Evolutionary conservation across 2,113 vertebrate species (phyloP).

Genomic region (Entomyzon cyanotis): DNA sequence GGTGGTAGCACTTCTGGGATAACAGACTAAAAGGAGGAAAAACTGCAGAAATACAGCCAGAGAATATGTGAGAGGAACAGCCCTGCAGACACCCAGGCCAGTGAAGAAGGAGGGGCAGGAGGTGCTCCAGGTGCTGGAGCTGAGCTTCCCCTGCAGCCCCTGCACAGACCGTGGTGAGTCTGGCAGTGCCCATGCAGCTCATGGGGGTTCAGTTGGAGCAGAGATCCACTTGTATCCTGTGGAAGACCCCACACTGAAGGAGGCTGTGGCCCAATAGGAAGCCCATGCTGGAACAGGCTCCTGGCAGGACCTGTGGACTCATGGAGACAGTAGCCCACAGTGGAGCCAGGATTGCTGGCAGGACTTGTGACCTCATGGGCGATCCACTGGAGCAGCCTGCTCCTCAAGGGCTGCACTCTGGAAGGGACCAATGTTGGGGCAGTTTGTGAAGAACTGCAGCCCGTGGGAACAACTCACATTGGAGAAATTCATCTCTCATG

Average conservation of each 20-base stretch:
- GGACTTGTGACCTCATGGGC: background rate
- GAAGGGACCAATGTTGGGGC: background rate
- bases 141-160: background rate
- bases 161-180: background rate
- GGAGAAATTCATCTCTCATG: background rate
- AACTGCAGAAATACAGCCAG: background rate
- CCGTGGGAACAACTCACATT: background rate
- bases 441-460: background rate
- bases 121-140: background rate
- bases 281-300: background rate
- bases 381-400: background rate
- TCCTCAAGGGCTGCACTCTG: background rate
- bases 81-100: background rate
- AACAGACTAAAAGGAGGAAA: rapidly evolving
- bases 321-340: background rate
- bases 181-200: too few relatives aligned
- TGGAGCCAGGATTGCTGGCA: background rate
- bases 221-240: background rate
- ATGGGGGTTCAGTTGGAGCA: rapidly evolving
- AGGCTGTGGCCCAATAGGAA: background rate
- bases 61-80: background rate
- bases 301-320: background rate
- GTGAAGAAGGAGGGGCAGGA: background rate
- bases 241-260: background rate
- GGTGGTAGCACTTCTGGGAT: background rate